Evolutionary conservation across 2,888 invertebrate genomes (phyloP), one percentile per base, ranked within the genome.

Genomic region (Ormyrus nitidulus): DNA sequence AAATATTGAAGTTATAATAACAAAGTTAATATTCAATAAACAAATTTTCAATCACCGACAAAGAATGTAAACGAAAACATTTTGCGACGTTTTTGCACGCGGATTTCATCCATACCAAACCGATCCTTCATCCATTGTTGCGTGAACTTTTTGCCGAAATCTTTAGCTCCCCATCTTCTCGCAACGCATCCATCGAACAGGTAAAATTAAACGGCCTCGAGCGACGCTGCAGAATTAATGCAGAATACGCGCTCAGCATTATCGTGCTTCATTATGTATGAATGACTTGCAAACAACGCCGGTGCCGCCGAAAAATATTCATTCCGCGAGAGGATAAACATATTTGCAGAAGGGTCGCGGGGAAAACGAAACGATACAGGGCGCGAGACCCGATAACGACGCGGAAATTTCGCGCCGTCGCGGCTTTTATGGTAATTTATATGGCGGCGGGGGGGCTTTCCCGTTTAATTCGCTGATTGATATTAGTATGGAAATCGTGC

Each of bases 381-480:
- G 51, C 7, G 71, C 0, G 44, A 2, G 51, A 44, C 44, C 53
- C 68, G 75, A 68, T 68, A 68, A 53, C 59, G 51, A 75, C 10
- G 11, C 5, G 62, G 34, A 19, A 59, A 59, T 58, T 59, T 58
- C n/a, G 8, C 13, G 8, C 11, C 19, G 19, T n/a, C 46, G 5
- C 69, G 70, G 61, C 59, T 75, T 71, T 76, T 61, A 76, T 80
- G 68, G 66, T 72, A 80, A 80, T 76, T 72, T 56, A 65, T 62
- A 59, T 64, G 46, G 34, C 19, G 19, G 19, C 19, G 19, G 19
- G 19, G 19, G 8, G 10, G 51, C 58, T 48, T 59, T 58, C 46
- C 46, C n/a, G 46, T 49, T 51, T 80, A 76, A 80, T 72, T 76
- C 66, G 56, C 61, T 62, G 68, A 80, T 80, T 80, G 76, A 80